These are phyloP conservation scores for Notospermus geniculatus DNA, from an alignment of 1,140 invertebrate species.

Conservation along the genomic window DNA sequence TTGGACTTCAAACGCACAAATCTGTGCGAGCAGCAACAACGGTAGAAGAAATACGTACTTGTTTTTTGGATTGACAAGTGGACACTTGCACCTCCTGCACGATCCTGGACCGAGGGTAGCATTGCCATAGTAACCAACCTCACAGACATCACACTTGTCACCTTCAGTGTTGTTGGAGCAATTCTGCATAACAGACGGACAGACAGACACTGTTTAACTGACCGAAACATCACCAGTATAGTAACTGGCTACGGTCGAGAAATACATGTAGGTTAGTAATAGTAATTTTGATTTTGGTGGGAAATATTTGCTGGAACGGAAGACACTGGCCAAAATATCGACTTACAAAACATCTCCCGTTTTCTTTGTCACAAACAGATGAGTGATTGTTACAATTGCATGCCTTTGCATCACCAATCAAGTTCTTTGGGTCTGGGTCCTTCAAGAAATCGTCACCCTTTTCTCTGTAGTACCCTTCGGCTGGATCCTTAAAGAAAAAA, in stretches of 20 bases:
- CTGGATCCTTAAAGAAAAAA: slow-evolving; percentile 69
- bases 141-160: slow-evolving; percentile 81
- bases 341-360: slow-evolving; percentile 83
- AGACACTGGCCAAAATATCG: slow-evolving; percentile 60
- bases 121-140: slow-evolving; percentile 88
- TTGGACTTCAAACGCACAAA: no score
- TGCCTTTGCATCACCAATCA: slow-evolving; percentile 50
- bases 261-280: no score
- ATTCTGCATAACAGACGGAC: slow-evolving; percentile 63
- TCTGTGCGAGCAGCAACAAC: no score
- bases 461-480: slow-evolving; percentile 74
- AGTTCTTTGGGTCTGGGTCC: no score
- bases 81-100: slow-evolving; percentile 92
- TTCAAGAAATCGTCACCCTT: no score
- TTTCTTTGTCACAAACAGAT: slow-evolving; percentile 75
- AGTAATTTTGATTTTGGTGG: no score
- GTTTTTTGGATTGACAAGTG: slow-evolving; percentile 74
- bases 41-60: slow-evolving; percentile 74
- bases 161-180: slow-evolving; percentile 87
- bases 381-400: slow-evolving; percentile 84
- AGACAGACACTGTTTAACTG: no score
- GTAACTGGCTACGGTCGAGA: no score
- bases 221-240: no score
- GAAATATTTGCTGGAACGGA: no score
- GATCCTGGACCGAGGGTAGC: slow-evolving; percentile 82